Percentiles rank a stretch among this genome's conserved stretches.
These are phyloP conservation scores for Anableps anableps DNA, from an alignment of 2,797 vertebrate species.

Conservation along the genomic window DNA sequence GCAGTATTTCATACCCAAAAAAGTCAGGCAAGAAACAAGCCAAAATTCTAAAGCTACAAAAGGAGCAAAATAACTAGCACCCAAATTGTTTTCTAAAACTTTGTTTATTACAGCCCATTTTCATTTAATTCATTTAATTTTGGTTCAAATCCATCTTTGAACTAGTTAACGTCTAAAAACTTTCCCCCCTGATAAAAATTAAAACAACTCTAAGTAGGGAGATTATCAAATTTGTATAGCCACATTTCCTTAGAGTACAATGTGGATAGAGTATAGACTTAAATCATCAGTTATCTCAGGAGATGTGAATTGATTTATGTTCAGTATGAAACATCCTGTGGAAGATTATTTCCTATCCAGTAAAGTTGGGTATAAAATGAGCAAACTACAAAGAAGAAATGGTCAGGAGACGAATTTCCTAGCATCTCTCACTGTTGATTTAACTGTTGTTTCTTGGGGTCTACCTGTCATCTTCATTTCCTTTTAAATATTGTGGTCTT, in stretches of 20 bases:
- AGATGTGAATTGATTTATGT: neutral
- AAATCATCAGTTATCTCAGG: neutral
- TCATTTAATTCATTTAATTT: neutral
- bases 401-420: neutral
- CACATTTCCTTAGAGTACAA: neutral
- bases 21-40: no score
- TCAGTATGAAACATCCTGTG: neutral
- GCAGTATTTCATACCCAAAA: neutral
- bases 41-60: neutral
- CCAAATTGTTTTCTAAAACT: neutral
- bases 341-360: no score
- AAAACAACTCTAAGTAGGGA: neutral
- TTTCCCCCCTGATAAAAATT: neutral
- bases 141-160: neutral
- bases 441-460: neutral
- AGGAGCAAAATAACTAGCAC: neutral
- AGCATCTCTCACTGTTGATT: neutral
- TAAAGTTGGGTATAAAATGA: neutral
- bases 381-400: neutral
- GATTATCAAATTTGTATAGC: neutral
- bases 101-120: neutral
- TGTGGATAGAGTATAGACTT: neutral
- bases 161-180: neutral
- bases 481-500: neutral
- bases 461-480: neutral